A percentile compares a stretch with the other conserved stretches of the same genome.
phyloP scores from a whole-genome alignment of 2,113 vertebrate genomes.

The Megaptera novaeangliae region DNA sequence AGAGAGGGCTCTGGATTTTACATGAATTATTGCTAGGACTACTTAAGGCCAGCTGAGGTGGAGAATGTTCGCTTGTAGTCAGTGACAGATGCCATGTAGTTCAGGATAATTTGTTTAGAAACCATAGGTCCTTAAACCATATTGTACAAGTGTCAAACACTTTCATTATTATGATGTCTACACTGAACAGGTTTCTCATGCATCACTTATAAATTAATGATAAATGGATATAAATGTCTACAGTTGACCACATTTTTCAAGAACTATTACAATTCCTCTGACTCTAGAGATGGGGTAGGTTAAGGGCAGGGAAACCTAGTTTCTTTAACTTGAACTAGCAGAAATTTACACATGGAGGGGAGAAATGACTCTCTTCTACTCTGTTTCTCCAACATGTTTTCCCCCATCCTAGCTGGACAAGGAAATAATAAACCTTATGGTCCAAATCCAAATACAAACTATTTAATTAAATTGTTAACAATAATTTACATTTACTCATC shows the following conservation, averaged over 20 bases:
- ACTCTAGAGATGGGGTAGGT: background rate
- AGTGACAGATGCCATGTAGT: background rate
- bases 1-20: background rate
- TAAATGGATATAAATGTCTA: background rate
- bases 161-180: background rate
- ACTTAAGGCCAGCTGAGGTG: background rate
- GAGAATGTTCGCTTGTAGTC: background rate
- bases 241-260: background rate
- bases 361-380: background rate
- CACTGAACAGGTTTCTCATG: background rate
- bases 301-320: background rate
- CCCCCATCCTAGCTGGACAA: background rate
- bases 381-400: background rate
- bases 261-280: background rate
- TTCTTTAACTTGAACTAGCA: background rate
- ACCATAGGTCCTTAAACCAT: background rate
- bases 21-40: background rate
- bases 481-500: background rate
- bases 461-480: background rate
- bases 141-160: background rate
- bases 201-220: background rate
- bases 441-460: background rate
- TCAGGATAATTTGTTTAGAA: background rate
- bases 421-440: background rate
- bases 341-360: background rate